Evolutionary conservation across 2,113 vertebrate species (phyloP).

Genomic region (Rafetus swinhoei): DNA sequence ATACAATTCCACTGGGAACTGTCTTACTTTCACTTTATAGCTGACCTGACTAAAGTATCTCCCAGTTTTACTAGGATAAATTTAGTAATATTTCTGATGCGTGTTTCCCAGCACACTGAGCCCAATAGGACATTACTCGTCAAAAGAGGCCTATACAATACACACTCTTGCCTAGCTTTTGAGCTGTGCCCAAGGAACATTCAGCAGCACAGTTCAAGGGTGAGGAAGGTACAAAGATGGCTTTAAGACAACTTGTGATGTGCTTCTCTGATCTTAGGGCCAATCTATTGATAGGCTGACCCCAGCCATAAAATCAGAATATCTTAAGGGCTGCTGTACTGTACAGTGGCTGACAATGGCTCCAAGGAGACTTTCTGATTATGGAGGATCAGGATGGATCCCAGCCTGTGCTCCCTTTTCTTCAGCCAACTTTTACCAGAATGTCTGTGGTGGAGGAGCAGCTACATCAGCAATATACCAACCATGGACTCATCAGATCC

Average conservation of each 20-base stretch:
- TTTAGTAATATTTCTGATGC: constrained; percentile 38
- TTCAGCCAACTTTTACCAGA: neutral
- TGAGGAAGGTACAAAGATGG: fast-evolving
- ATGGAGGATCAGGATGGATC: neutral
- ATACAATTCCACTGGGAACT: constrained; percentile 55
- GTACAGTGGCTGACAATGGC: neutral
- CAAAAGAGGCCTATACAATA: neutral
- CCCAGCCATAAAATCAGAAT: fast-evolving
- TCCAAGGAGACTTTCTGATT: neutral
- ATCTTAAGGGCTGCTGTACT: neutral
- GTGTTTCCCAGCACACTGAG: constrained; percentile 30
- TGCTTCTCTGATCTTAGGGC: neutral
- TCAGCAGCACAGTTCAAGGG: fast-evolving
- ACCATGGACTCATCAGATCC: neutral
- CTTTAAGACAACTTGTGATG: fast-evolving
- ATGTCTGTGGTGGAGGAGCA: neutral
- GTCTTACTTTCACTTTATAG: constrained; percentile 69
- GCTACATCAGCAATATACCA: neutral
- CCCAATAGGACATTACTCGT: neutral
- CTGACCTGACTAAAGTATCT: constrained; percentile 57
- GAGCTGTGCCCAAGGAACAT: fast-evolving
- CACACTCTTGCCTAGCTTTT: fast-evolving
- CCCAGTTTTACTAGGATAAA: constrained; percentile 59
- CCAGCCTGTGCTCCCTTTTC: neutral
- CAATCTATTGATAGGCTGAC: neutral